These are phyloP conservation scores for Aspidiotus rigidus DNA, from an alignment of 2,888 invertebrate species.

Conservation along the genomic window DNA sequence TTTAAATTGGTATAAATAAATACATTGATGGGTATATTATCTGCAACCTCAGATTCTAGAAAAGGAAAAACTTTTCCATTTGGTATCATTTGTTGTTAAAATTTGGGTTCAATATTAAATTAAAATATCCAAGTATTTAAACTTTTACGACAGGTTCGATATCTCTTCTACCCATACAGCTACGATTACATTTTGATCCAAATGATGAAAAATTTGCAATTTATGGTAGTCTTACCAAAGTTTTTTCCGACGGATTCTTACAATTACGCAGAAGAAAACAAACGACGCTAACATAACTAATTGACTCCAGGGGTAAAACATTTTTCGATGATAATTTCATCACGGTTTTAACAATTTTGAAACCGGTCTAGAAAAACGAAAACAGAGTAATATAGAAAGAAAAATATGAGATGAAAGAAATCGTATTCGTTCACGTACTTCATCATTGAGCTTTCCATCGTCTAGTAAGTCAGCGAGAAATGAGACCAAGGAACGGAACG, in stretches of 20 bases:
- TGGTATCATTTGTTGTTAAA: too few species aligned
- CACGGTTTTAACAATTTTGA: conserved; percentile 9
- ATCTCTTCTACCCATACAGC: not conserved
- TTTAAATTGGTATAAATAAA: not conserved
- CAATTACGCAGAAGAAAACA: conserved; percentile 23
- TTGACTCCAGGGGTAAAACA: not conserved
- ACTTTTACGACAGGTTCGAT: not conserved
- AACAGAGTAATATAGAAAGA: not conserved
- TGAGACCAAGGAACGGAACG: conserved; percentile 5
- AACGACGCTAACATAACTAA: conserved; percentile 3
- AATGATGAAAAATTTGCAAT: not conserved
- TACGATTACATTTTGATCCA: not conserved
- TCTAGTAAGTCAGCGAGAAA: conserved; percentile 5
- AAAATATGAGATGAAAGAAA: not conserved
- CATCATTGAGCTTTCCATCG: conserved; percentile 10
- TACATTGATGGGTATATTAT: too few species aligned
- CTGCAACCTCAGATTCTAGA: too few species aligned
- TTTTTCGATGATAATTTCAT: conserved; percentile 1
- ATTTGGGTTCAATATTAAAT: too few species aligned
- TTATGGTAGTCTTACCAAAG: not conserved
- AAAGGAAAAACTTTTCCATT: too few species aligned
- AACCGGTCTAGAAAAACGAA: conserved; percentile 8
- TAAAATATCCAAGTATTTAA: too few species aligned
- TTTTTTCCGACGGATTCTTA: conserved; percentile 9
- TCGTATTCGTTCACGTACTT: not conserved